Base-by-base conservation (phyloP, 2,797 vertebrate genomes). In the Fratercula arctica region DNA sequence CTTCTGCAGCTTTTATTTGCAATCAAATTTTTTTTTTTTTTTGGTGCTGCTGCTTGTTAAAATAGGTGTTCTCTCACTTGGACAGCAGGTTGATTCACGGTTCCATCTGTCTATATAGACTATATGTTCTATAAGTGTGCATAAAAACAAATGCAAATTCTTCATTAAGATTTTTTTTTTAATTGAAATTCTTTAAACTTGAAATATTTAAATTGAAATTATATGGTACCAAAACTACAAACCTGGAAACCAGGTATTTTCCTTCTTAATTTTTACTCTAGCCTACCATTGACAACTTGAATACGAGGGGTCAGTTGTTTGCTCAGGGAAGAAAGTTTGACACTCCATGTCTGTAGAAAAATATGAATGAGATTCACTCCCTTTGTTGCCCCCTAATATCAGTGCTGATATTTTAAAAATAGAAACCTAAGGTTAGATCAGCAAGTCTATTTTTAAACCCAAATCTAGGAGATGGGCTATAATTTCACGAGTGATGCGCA, bases 1-100 rank as follows among this genome's bases (percentile, higher is more conserved):
- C 39, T 89, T 92, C 43, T 87, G 80, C 57, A 76, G 45, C 39
- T 94, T 92, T 83, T 78, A 64, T 87, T 94, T 89, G 54, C 53
- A 59, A 1, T 84, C 20, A 7, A 23, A 9, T 4, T 45, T 15
- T 25, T 10, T 4, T 45, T 15, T 37, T 39, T 63, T 41, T 45
- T 54, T 59, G 63, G 43, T 77, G 48, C n/a, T 1, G 1, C 75
- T 83, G 64, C 54, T 87, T 87, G 35, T 90, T 95, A 69, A 84
- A 87, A 46, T 50, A 80, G 50, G 16, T 45, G 91, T 85, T 86
- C 74, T 79, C 19, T 87, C 76, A 89, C 76, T 79, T 67, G 54
- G 43, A 54, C 63, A 76, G 77, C 51, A 60, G 70, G 69, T 75
- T 64, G 74, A 57, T 86, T 88, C 3, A 2, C 4, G 0, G 24